These are phyloP conservation scores for Centropus unirufus DNA, from an alignment of 2,113 vertebrate species.

Conservation along the genomic window DNA sequence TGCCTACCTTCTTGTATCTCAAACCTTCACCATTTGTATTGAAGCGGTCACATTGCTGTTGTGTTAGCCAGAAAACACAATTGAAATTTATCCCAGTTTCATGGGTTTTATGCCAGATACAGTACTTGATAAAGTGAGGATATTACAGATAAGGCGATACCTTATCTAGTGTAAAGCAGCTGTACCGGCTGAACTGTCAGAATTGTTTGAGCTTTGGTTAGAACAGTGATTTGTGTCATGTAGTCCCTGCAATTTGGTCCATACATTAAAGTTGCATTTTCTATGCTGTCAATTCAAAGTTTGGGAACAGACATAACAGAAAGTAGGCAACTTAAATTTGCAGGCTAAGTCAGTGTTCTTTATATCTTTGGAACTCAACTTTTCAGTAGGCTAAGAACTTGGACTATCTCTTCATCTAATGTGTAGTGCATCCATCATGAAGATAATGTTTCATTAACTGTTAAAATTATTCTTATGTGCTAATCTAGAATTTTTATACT, in stretches of 20 bases:
- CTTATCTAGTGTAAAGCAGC: slow-evolving; percentile 3
- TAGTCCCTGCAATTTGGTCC: not conserved
- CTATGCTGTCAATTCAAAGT: not conserved
- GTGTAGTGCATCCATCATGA: not conserved
- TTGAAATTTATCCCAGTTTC: not conserved
- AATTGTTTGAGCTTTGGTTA: not conserved
- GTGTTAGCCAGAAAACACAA: not conserved
- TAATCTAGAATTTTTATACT: not conserved
- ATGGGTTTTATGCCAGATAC: not conserved
- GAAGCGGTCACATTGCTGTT: not conserved
- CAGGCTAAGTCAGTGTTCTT: not conserved
- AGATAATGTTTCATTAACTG: not conserved
- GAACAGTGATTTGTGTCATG: not conserved
- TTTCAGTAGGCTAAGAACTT: not conserved
- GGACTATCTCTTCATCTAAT: not conserved
- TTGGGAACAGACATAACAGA: not conserved
- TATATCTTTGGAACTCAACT: not conserved
- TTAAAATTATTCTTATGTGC: not conserved
- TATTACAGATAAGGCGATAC: not conserved
- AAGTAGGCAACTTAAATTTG: not conserved
- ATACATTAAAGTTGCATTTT: not conserved
- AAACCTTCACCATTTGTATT: not conserved
- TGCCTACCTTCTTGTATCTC: not conserved
- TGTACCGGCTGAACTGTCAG: not conserved
- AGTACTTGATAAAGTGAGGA: not conserved